Base-by-base conservation (phyloP, 2,113 vertebrate species). In the Bostrychus sinensis region DNA sequence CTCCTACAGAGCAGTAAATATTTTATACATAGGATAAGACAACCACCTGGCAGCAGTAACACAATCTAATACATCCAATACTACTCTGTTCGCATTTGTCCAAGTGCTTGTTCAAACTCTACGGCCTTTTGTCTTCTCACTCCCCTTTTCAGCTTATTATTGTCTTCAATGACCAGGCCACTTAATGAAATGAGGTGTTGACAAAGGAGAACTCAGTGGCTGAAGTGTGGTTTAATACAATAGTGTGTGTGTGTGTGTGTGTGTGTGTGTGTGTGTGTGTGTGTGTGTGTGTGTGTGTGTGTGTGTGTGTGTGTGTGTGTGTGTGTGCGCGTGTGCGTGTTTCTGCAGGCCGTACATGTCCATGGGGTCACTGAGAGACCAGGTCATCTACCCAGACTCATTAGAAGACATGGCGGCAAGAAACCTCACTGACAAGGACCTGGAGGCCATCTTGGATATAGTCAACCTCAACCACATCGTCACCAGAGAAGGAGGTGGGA, bases 391-490 rank as follows among this genome's bases (percentile, higher is more conserved):
- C 83, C 97, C 97, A 0, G 97, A 99, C 82, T 95, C 94, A 0
- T 88, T 93, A 83, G 95, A 96, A 60, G 96, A 98, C 84, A 96
- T 98, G 97, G 91, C 91, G 1, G 86, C 90, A 22, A 96, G 94
- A 72, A 95, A 95, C 43, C 92, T 94, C 67, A 87, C 88, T 17
- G 97, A 99, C 83, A 89, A 84, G 26, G 93, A 98, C 77, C 89
- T 99, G 74, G 96, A 97, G n/a, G 50, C 60, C 62, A 98, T 99
- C 77, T 82, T 99, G 71, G 93, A 94, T 19, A 92, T 91, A 2
- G 97, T 99, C 67, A 95, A 98, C 77, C 94, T 99, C 36, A 95
- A 96, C 78, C 96, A 97, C 62, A 98, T 99, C 7, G 95, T 98
- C 65, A 96, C 95, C 70, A 93, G 96, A 77, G 97, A 99, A 87